These are phyloP conservation scores for Drosophila mercatorum DNA, from an alignment of 2,888 invertebrate species.

Conservation along the genomic window DNA sequence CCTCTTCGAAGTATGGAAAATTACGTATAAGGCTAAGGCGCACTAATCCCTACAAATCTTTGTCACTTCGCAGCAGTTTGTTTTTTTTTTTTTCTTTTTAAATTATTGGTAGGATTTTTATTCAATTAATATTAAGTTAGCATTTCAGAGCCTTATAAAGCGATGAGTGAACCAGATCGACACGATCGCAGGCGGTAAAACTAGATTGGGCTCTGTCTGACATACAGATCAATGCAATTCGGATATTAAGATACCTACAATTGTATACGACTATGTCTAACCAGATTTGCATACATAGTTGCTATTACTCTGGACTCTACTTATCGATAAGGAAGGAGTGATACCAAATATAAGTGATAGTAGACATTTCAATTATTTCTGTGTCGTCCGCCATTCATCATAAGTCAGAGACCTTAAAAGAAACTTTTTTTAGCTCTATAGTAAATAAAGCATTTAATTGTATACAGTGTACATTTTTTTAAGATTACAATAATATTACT, in stretches of 20 bases:
- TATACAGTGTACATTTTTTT: slow-evolving; percentile 30
- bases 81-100: slow-evolving; percentile 9
- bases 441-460: slow-evolving; percentile 20
- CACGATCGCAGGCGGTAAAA: too few relatives aligned
- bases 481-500: slow-evolving; percentile 14
- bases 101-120: slow-evolving; percentile 12
- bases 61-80: background rate
- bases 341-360: too few relatives aligned
- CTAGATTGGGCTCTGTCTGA: too few relatives aligned
- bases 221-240: too few relatives aligned
- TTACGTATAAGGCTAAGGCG: slow-evolving; percentile 91
- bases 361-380: too few relatives aligned
- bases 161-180: too few relatives aligned
- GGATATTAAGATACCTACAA: too few relatives aligned
- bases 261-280: too few relatives aligned
- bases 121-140: slow-evolving; percentile 4
- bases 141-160: background rate
- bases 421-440: slow-evolving; percentile 14
- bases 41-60: slow-evolving; percentile 52
- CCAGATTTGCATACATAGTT: too few relatives aligned
- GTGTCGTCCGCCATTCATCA: background rate
- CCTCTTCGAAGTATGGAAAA: slow-evolving; percentile 96
- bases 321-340: too few relatives aligned
- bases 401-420: background rate
- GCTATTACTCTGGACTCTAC: too few relatives aligned